phyloP scores from a whole-genome alignment of 2,797 vertebrate genomes.

The Neomorphus geoffroyi region DNA sequence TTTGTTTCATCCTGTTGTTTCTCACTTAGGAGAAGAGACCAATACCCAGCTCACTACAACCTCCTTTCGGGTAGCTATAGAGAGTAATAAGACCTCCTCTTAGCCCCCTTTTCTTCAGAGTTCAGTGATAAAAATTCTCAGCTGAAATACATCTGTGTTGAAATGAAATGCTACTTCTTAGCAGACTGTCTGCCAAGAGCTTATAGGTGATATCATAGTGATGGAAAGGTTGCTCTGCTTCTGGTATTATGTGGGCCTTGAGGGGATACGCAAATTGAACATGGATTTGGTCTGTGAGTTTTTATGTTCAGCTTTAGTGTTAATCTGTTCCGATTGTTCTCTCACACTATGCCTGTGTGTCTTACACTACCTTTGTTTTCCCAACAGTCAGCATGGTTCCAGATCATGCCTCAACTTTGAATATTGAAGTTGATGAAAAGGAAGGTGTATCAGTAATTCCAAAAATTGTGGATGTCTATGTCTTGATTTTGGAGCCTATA shows the following conservation, averaged over 20 bases:
- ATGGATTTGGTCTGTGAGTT: background rate
- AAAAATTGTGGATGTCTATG: background rate
- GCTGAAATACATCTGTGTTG: background rate
- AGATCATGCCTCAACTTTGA: background rate
- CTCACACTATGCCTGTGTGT: background rate
- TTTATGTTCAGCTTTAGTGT: background rate
- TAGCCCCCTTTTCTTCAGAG: no score
- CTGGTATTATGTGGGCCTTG: background rate
- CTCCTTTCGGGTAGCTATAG: no score
- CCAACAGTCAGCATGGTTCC: background rate
- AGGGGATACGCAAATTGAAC: background rate
- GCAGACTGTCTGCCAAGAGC: rapidly evolving
- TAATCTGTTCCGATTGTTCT: background rate
- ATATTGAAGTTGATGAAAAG: background rate
- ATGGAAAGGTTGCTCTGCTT: background rate
- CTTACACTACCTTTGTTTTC: background rate
- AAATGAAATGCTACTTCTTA: background rate
- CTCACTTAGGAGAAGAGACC: no score
- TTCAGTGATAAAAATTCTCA: background rate
- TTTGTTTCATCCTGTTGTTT: no score
- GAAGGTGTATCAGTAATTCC: background rate
- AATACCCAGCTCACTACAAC: no score
- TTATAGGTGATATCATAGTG: background rate
- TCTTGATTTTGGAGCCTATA: background rate
- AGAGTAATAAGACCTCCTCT: no score